A percentile compares a stretch with the other conserved stretches of the same genome.
phyloP scores from a whole-genome alignment of 2,113 vertebrate genomes.

The Myotis lucifugus region DNA sequence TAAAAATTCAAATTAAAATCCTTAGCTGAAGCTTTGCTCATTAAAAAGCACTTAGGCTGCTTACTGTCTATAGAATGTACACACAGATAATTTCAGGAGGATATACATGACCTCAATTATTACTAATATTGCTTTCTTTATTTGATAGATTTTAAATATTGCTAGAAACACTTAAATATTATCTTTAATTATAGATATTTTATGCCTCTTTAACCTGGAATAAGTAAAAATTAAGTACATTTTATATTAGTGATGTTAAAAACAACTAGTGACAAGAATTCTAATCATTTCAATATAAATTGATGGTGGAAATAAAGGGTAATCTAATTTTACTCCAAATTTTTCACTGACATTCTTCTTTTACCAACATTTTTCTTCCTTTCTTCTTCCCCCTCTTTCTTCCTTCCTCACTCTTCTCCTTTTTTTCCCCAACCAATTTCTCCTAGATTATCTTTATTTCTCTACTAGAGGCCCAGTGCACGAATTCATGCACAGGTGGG shows the following conservation, averaged over 20 bases:
- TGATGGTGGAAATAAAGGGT: background rate
- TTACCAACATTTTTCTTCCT: background rate
- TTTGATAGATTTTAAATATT: conserved; percentile 38
- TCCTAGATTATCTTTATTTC: background rate
- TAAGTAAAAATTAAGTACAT: background rate
- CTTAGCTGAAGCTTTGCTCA: conserved; percentile 31
- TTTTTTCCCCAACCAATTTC: background rate
- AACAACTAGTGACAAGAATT: background rate
- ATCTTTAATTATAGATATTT: conserved; percentile 20
- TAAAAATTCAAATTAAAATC: conserved; percentile 36
- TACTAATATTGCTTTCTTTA: conserved; percentile 29
- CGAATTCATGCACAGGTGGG: too few species aligned
- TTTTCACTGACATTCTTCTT: background rate
- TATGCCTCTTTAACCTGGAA: conserved; percentile 20
- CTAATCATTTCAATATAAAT: background rate
- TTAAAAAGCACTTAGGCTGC: background rate
- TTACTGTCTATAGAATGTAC: background rate
- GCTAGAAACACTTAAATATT: background rate
- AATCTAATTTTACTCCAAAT: background rate
- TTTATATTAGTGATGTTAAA: background rate
- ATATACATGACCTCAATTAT: conserved; percentile 42
- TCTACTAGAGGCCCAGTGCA: background rate
- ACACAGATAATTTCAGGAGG: conserved; percentile 11
- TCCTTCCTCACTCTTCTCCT: background rate
- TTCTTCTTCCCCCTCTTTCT: background rate